Evolutionary conservation across 2,113 vertebrate genomes (phyloP).

Genomic region (Turdus rufiventris): DNA sequence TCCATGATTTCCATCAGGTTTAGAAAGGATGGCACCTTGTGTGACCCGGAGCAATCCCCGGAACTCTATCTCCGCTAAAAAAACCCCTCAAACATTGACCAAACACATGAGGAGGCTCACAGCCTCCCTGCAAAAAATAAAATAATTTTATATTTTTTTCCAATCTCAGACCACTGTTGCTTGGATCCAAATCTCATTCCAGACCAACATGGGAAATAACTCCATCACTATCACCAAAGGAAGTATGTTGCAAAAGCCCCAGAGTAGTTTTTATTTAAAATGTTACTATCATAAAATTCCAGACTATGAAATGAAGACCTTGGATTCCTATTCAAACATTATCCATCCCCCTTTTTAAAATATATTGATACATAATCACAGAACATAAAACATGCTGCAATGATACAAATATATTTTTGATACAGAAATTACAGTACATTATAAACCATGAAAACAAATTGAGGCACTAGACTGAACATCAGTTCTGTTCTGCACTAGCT

Average conservation of each 20-base stretch:
- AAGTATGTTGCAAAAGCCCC: constrained; percentile 58
- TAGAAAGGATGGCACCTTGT: neutral
- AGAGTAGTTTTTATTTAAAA: constrained; percentile 61
- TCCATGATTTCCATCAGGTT: neutral
- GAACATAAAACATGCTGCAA: constrained; percentile 70
- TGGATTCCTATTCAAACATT: neutral
- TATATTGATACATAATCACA: constrained; percentile 45
- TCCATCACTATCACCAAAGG: neutral
- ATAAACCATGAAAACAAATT: constrained; percentile 54
- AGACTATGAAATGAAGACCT: constrained; percentile 43
- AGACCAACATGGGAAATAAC: neutral
- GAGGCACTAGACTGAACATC: constrained; percentile 68
- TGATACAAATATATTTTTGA: constrained; percentile 68
- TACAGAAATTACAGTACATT: constrained; percentile 65
- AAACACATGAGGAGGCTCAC: neutral
- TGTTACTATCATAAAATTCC: constrained; percentile 55
- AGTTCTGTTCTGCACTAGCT: constrained; percentile 59
- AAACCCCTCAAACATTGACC: neutral
- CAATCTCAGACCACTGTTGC: neutral
- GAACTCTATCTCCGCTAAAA: neutral
- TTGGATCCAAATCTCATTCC: neutral
- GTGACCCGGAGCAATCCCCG: neutral
- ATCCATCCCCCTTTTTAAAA: neutral
- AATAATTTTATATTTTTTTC: neutral
- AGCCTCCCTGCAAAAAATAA: neutral